phyloP scores from a whole-genome alignment of 2,888 invertebrate genomes.

The Lithosia quadra region DNA sequence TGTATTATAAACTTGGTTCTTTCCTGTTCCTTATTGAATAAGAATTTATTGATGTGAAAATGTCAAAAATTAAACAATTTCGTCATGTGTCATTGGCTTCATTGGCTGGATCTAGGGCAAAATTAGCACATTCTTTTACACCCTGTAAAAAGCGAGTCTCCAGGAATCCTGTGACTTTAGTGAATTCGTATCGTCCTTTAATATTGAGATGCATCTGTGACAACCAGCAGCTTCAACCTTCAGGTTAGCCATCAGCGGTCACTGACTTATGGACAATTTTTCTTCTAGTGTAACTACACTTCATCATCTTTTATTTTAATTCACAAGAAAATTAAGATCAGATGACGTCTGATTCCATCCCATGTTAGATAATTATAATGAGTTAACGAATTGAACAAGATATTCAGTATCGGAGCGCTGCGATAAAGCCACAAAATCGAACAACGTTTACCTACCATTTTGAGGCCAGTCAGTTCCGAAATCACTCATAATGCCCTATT shows the following conservation, averaged over 20 bases:
- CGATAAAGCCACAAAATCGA: constrained; percentile 28
- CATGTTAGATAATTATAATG: too few species aligned
- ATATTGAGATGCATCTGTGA: too few species aligned
- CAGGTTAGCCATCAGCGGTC: too few species aligned
- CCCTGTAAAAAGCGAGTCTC: neutral
- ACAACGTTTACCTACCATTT: constrained; percentile 39
- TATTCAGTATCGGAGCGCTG: neutral
- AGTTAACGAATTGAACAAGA: too few species aligned
- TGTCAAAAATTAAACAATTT: neutral
- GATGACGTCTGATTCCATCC: too few species aligned
- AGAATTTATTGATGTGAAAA: neutral
- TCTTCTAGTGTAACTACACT: too few species aligned
- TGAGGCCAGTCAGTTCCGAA: constrained; percentile 41
- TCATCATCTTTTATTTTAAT: too few species aligned
- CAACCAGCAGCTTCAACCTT: too few species aligned
- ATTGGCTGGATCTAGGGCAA: neutral
- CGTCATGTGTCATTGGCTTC: neutral
- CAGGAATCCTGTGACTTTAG: too few species aligned
- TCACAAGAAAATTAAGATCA: too few species aligned
- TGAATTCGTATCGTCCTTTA: too few species aligned
- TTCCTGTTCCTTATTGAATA: constrained; percentile 9
- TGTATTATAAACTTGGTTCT: constrained; percentile 13
- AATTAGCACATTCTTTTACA: neutral
- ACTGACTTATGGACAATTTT: too few species aligned
- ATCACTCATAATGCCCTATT: constrained; percentile 38